A percentile compares a stretch with the other conserved stretches of the same genome.
Evolutionary conservation across 2,797 vertebrate genomes (phyloP).

Genomic region (Clarias fuscus): DNA sequence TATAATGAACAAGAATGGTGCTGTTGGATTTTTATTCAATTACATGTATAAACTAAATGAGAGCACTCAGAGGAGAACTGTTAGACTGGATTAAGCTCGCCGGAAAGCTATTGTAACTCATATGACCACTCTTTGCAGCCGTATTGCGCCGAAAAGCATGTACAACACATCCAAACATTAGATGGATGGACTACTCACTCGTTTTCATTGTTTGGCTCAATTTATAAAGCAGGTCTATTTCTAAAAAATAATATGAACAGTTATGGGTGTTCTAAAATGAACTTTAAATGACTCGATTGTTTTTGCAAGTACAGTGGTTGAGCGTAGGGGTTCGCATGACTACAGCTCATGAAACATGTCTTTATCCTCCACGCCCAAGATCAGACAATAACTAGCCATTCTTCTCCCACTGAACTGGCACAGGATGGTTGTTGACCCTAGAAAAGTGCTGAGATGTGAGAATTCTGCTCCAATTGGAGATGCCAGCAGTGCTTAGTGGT

Average conservation of each 20-base stretch:
- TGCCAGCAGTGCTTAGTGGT: slow-evolving; percentile 46
- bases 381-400: slow-evolving; percentile 35
- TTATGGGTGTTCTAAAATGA: background rate
- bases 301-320: slow-evolving; percentile 55
- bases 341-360: slow-evolving; percentile 50
- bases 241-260: background rate
- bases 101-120: background rate
- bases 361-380: slow-evolving; percentile 44
- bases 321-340: slow-evolving; percentile 62
- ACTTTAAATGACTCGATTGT: slow-evolving; percentile 41
- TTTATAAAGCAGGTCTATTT: background rate
- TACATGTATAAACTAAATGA: background rate
- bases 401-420: slow-evolving; percentile 29
- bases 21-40: background rate
- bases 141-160: background rate
- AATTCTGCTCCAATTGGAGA: slow-evolving; percentile 9
- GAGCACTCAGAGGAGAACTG: background rate
- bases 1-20: background rate
- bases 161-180: background rate
- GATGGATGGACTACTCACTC: background rate
- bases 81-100: background rate
- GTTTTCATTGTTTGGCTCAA: background rate
- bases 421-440: slow-evolving; percentile 34
- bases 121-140: background rate
- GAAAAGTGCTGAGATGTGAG: slow-evolving; percentile 39